These are phyloP conservation scores for Macrotis lagotis DNA, from an alignment of 2,113 vertebrate genomes.

Conservation along the genomic window DNA sequence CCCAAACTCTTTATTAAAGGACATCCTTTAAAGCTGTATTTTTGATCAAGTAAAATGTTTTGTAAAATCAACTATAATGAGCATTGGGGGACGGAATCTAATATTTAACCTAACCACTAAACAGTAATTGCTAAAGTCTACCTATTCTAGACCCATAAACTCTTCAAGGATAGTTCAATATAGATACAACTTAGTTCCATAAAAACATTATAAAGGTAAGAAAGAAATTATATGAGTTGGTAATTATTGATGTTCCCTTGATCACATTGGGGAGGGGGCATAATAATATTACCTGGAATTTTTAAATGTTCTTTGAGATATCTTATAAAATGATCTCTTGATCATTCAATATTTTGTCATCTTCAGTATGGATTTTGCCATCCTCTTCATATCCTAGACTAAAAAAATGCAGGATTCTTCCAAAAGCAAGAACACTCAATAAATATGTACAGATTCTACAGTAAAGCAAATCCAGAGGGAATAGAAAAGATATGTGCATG, in stretches of 20 bases:
- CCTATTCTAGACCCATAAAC: not conserved
- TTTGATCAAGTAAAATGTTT: not conserved
- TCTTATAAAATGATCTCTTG: not conserved
- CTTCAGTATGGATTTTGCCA: not conserved
- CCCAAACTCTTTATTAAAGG: not conserved
- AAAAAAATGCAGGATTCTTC: not conserved
- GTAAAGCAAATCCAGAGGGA: not conserved
- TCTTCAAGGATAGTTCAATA: not conserved
- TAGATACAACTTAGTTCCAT: not conserved
- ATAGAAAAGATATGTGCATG: not conserved
- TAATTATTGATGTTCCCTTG: not conserved
- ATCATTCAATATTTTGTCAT: not conserved
- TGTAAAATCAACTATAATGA: not conserved
- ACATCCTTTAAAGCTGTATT: not conserved
- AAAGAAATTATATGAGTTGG: not conserved
- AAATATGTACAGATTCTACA: not conserved
- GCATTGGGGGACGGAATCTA: not conserved
- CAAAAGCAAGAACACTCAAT: not conserved
- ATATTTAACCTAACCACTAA: too few relatives aligned
- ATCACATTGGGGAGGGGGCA: not conserved
- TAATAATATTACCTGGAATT: not conserved
- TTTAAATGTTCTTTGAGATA: not conserved
- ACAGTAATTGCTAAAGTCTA: not conserved
- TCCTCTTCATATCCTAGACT: not conserved
- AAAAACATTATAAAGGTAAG: not conserved